Conservation (phyloP, 2,113 vertebrate species). For the Semnornis frantzii region DNA sequence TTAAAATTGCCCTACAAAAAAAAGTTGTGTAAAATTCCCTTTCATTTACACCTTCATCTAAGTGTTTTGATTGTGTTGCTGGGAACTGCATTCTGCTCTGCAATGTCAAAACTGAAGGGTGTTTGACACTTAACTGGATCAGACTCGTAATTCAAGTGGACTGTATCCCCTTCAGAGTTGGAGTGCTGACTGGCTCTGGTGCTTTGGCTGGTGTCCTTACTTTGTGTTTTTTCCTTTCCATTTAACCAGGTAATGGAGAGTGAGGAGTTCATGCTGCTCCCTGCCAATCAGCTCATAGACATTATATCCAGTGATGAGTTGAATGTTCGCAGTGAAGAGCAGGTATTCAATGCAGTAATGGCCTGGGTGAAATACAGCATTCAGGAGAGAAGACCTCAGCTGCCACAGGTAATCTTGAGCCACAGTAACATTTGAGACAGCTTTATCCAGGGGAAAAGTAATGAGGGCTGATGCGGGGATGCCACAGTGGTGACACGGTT, state of each 20-base stretch:
- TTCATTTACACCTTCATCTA: not conserved
- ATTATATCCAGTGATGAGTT: slow-evolving; percentile 99
- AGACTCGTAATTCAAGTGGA: not conserved
- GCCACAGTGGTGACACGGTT: not conserved
- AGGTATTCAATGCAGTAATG: slow-evolving; percentile 98
- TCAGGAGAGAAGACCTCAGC: slow-evolving; percentile 93
- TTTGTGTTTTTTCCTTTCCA: not conserved
- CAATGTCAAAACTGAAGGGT: not conserved
- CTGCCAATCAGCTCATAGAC: slow-evolving; percentile 97
- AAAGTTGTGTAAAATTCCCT: not conserved
- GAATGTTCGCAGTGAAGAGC: slow-evolving; percentile 97
- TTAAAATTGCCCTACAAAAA: not conserved
- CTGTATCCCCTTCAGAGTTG: not conserved
- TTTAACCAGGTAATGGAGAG: slow-evolving; percentile 95
- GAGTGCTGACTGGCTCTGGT: not conserved
- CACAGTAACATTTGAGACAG: not conserved
- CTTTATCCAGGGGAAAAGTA: not conserved
- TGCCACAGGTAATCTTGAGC: slow-evolving; percentile 86
- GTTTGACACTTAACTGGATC: not conserved
- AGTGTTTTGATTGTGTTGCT: not conserved
- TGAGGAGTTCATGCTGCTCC: slow-evolving; percentile 98
- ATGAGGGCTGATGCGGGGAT: not conserved
- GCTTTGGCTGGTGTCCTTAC: not conserved
- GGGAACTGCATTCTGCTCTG: not conserved
- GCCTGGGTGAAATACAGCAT: slow-evolving; percentile 99